These are phyloP conservation scores for Typhlichthys subterraneus DNA, from an alignment of 2,797 vertebrate species.

Conservation along the genomic window DNA sequence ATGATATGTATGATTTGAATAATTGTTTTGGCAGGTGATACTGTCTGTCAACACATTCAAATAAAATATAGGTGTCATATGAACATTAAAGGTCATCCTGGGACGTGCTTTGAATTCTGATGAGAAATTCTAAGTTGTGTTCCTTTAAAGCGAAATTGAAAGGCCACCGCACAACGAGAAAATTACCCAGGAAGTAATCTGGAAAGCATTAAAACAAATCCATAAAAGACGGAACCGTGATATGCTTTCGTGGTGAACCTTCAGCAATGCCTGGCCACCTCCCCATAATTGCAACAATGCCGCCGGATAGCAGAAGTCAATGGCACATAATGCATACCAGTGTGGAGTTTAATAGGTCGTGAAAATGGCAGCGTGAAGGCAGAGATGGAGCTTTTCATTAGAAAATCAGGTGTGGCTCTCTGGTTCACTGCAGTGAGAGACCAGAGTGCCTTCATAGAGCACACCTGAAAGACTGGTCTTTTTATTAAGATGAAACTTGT, in stretches of 20 bases:
- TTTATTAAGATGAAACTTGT: constrained; percentile 36
- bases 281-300: constrained; percentile 58
- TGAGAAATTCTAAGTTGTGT: constrained; percentile 15
- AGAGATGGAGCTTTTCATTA: constrained; percentile 74
- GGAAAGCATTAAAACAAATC: constrained; percentile 31
- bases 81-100: constrained; percentile 23
- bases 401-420: constrained; percentile 34
- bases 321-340: constrained; percentile 56
- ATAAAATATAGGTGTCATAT: constrained; percentile 46
- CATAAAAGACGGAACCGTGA: constrained; percentile 39
- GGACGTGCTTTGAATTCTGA: constrained; percentile 1
- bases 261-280: constrained; percentile 9
- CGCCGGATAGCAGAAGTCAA: constrained; percentile 44
- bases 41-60: constrained; percentile 50
- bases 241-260: constrained; percentile 45
- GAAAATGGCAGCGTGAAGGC: constrained; percentile 63
- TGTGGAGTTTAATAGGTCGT: constrained; percentile 68
- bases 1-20: too few relatives aligned
- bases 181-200: constrained; percentile 42
- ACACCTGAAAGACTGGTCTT: constrained; percentile 51
- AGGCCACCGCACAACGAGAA: constrained; percentile 19
- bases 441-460: constrained; percentile 33
- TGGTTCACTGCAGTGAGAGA: constrained; percentile 45
- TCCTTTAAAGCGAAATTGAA: constrained; percentile 7
- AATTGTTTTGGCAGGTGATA: constrained; percentile 22